Conservation (phyloP, 2,888 invertebrate species). For the Drosophila phalerata region DNA sequence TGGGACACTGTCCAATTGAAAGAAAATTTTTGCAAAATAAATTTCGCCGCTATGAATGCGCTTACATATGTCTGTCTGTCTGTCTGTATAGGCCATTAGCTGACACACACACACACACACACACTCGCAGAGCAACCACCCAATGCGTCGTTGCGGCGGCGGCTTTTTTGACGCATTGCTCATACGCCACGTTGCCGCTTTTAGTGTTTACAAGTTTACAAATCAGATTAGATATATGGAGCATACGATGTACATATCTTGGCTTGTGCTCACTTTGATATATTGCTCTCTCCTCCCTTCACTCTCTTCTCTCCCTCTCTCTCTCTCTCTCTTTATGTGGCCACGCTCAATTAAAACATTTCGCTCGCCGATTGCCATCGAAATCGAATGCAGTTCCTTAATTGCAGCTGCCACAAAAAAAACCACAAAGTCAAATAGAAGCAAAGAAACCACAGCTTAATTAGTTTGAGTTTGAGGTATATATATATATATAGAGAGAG, state of each 20-base stretch:
- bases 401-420: slow-evolving; percentile 40
- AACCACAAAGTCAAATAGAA: background rate
- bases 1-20: slow-evolving; percentile 85
- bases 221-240: slow-evolving; percentile 73
- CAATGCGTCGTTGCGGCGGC: slow-evolving; percentile 50
- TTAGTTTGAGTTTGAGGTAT: slow-evolving; percentile 70
- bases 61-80: slow-evolving; percentile 10
- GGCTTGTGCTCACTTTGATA: slow-evolving; percentile 59
- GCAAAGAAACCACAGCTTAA: slow-evolving; percentile 46
- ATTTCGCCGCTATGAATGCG: slow-evolving; percentile 69
- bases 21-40: slow-evolving; percentile 81
- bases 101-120: slow-evolving; percentile 27
- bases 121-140: slow-evolving; percentile 52
- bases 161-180: slow-evolving; percentile 56
- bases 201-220: slow-evolving; percentile 55
- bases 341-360: slow-evolving; percentile 75
- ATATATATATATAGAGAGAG: slow-evolving; percentile 13
- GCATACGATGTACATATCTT: slow-evolving; percentile 32
- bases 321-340: slow-evolving; percentile 26
- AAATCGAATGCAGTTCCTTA: slow-evolving; percentile 48
- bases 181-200: slow-evolving; percentile 58
- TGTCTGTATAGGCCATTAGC: slow-evolving; percentile 36
- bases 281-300: slow-evolving; percentile 27
- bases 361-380: slow-evolving; percentile 64
- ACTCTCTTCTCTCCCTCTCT: background rate